phyloP scores from a whole-genome alignment of 2,113 vertebrate genomes.

The Xenotilapia caudafasciata region DNA sequence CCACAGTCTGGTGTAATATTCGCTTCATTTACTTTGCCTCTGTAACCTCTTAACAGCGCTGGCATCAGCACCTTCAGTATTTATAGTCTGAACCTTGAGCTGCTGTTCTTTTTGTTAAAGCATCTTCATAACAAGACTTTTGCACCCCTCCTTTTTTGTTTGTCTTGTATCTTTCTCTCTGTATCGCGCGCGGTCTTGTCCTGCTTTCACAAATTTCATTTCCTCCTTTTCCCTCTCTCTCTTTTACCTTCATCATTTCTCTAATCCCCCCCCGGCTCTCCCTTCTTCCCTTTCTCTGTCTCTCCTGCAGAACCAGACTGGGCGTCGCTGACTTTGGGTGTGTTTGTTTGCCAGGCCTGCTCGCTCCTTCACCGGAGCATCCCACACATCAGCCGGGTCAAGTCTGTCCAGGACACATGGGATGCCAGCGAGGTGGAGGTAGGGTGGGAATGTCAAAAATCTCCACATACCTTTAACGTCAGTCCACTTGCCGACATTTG shows the following conservation, averaged over 20 bases:
- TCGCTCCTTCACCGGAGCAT: conserved; percentile 89
- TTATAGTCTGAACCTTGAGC: conserved; percentile 9
- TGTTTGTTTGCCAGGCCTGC: conserved; percentile 92
- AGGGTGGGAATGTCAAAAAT: neutral
- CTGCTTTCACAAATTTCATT: neutral
- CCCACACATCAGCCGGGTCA: conserved; percentile 88
- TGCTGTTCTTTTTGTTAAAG: conserved; percentile 1
- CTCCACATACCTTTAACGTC: neutral
- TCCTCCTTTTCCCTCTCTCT: neutral
- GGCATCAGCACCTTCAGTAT: conserved; percentile 27
- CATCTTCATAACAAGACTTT: neutral
- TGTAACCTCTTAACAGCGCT: neutral
- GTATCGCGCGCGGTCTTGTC: neutral
- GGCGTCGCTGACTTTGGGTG: conserved; percentile 89
- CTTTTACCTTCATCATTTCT: neutral
- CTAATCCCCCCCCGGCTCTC: neutral
- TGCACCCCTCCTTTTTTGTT: neutral
- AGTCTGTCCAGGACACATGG: conserved; percentile 88
- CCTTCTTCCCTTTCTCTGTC: neutral
- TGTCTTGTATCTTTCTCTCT: neutral
- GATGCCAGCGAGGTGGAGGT: conserved; percentile 89
- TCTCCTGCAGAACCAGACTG: conserved; percentile 83
- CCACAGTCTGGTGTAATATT: conserved; percentile 8
- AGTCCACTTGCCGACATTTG: neutral
- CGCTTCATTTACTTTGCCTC: conserved; percentile 29